phyloP scores from a whole-genome alignment of 2,888 invertebrate species.

The Ophraella communa region DNA sequence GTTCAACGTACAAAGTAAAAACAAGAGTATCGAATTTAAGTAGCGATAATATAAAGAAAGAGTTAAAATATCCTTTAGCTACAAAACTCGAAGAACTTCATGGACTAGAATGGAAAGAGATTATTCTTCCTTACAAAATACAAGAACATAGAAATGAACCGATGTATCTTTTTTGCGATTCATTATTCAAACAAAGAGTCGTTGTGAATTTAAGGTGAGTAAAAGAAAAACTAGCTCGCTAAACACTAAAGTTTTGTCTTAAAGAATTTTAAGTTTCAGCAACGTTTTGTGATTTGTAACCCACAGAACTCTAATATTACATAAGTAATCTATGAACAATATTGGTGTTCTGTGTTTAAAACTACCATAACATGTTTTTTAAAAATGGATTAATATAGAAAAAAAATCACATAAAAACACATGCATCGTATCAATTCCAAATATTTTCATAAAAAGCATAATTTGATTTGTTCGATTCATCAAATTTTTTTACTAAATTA shows the following conservation, averaged over 20 bases:
- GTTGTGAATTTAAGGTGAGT: constrained; percentile 49
- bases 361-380: no score
- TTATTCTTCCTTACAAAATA: constrained; percentile 40
- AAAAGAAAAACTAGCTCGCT: constrained; percentile 32
- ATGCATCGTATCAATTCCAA: no score
- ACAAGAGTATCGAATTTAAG: constrained; percentile 45
- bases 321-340: no score
- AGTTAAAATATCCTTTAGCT: constrained; percentile 2
- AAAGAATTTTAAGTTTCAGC: neutral
- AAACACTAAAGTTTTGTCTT: neutral
- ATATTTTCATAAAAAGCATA: no score
- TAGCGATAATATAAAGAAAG: constrained; percentile 20
- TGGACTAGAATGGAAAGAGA: constrained; percentile 32
- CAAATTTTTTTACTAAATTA: no score
- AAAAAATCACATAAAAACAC: no score
- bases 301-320: no score
- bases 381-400: no score
- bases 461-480: no score
- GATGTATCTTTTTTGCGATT: constrained; percentile 52
- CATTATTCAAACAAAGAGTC: constrained; percentile 48
- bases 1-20: constrained; percentile 46
- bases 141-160: constrained; percentile 50
- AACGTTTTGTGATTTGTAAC: no score
- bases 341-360: no score
- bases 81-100: constrained; percentile 5